A percentile compares a stretch with the other conserved stretches of the same genome.
Conservation (phyloP, 2,797 vertebrate species). For the Poliocrania exsul region DNA sequence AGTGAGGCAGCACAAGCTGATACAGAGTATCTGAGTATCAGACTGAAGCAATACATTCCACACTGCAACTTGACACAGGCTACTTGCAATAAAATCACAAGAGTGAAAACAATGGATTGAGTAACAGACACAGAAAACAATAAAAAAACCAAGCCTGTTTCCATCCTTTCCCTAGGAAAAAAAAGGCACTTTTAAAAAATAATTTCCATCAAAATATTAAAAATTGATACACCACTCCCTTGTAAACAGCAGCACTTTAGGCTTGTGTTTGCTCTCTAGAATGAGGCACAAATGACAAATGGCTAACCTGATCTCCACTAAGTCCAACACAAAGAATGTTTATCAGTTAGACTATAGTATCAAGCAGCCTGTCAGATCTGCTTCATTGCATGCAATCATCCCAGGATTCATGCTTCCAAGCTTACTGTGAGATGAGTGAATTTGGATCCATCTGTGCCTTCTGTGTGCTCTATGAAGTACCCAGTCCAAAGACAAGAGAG, state of each 20-base stretch:
- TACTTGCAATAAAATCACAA: not conserved
- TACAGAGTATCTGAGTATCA: not conserved
- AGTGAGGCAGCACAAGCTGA: not conserved
- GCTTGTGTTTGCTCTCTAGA: not conserved
- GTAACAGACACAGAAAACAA: not conserved
- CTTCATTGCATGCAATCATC: not conserved
- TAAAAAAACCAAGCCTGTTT: not conserved
- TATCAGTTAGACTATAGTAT: not conserved
- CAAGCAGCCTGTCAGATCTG: not conserved
- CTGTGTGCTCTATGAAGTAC: not conserved
- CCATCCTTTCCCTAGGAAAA: not conserved
- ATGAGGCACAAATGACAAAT: not conserved
- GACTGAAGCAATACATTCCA: not conserved
- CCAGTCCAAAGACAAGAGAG: not conserved
- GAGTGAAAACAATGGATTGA: not conserved
- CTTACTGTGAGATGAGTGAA: not conserved
- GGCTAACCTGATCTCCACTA: not conserved
- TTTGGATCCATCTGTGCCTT: not conserved
- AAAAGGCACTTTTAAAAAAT: not conserved
- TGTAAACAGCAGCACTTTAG: not conserved
- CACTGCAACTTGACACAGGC: not conserved
- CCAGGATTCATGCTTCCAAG: not conserved
- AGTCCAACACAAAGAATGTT: not conserved
- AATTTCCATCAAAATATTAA: not conserved
- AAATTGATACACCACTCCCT: not conserved